Evolutionary conservation across 2,113 vertebrate species (phyloP).

Genomic region (Podiceps cristatus): DNA sequence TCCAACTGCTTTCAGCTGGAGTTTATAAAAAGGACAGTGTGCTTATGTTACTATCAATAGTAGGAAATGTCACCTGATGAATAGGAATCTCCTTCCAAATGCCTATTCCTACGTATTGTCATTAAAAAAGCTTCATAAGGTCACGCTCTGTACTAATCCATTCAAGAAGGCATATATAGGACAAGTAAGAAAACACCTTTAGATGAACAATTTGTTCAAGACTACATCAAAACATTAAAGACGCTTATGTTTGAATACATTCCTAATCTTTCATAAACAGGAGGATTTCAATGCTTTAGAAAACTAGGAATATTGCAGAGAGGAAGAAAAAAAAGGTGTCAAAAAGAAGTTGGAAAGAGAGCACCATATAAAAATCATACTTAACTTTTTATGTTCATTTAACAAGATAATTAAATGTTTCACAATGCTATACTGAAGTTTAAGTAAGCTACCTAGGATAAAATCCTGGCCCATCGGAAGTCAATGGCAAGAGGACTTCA

Average conservation of each 20-base stretch:
- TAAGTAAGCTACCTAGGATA: not conserved
- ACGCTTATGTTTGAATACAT: not conserved
- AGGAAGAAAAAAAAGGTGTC: not conserved
- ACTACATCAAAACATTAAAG: not conserved
- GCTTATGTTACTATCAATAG: not conserved
- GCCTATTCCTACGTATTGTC: not conserved
- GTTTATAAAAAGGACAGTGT: not conserved
- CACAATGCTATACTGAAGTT: not conserved
- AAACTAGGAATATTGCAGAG: not conserved
- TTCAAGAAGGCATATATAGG: not conserved
- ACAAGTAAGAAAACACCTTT: not conserved
- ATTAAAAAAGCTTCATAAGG: not conserved
- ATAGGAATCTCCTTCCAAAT: not conserved
- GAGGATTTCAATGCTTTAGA: not conserved
- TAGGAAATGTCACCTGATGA: not conserved
- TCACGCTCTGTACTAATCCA: not conserved
- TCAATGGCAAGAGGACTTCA: not conserved
- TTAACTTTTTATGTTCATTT: not conserved
- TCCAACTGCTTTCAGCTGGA: not conserved
- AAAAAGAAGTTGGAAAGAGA: constrained; percentile 43
- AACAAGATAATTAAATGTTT: not conserved
- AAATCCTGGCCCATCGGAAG: not conserved
- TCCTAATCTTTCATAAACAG: not conserved
- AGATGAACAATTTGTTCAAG: not conserved
- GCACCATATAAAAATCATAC: constrained; percentile 56